Evolutionary conservation across 2,888 invertebrate species (phyloP).

Genomic region (Acleris literana): DNA sequence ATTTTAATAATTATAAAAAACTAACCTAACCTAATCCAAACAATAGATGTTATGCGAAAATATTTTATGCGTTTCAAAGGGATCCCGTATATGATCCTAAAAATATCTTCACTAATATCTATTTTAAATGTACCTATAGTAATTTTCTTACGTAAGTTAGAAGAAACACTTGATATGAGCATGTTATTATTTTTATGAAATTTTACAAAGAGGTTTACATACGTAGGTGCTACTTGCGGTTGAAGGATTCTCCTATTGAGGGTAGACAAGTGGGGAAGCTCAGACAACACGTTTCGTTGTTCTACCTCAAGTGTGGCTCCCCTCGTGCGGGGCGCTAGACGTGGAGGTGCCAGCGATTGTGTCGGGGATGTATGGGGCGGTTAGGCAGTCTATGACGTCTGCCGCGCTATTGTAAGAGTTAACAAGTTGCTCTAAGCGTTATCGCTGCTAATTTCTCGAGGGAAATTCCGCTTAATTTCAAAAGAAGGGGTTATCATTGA

Average conservation of each 20-base stretch:
- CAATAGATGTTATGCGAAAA: too few species aligned
- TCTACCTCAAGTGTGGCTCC: constrained; percentile 70
- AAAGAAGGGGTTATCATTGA: constrained; percentile 12
- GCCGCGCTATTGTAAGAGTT: constrained; percentile 63
- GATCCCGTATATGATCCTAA: too few species aligned
- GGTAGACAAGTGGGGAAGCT: constrained; percentile 55
- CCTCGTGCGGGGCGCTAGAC: constrained; percentile 63
- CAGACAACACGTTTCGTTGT: constrained; percentile 69
- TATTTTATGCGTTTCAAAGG: too few species aligned
- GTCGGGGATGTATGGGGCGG: constrained; percentile 61
- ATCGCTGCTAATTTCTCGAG: constrained; percentile 55
- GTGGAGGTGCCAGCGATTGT: constrained; percentile 63
- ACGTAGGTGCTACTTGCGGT: constrained; percentile 2
- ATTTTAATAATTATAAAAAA: too few species aligned
- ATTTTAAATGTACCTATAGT: too few species aligned
- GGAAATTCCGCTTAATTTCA: constrained; percentile 40
- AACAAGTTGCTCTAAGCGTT: constrained; percentile 50
- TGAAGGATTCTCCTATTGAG: constrained; percentile 24
- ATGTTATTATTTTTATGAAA: too few species aligned
- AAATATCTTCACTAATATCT: too few species aligned
- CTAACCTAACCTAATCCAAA: too few species aligned
- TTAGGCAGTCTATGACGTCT: constrained; percentile 66
- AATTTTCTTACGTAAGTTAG: too few species aligned
- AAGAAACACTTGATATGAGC: too few species aligned
- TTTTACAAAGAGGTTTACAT: too few species aligned